These are phyloP conservation scores for Poliocrania exsul DNA, from an alignment of 2,797 vertebrate genomes.

Conservation along the genomic window DNA sequence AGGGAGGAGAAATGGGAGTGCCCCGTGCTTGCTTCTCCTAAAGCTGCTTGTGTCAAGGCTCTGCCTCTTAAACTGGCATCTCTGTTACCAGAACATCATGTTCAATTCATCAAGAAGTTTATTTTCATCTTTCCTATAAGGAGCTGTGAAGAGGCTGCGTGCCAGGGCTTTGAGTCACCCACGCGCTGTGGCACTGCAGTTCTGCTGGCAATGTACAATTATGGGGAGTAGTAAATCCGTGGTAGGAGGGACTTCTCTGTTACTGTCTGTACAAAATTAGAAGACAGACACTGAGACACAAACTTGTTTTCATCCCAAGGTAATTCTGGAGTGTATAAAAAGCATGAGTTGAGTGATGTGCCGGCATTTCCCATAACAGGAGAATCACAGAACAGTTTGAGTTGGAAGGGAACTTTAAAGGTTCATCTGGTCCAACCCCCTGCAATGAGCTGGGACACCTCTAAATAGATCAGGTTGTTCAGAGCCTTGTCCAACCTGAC, in stretches of 20 bases:
- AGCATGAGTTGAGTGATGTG: not conserved
- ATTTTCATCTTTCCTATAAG: slow-evolving; percentile 67
- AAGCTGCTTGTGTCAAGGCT: not conserved
- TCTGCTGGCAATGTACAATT: slow-evolving; percentile 39
- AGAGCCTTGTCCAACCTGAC: not conserved
- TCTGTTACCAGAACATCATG: slow-evolving; percentile 58
- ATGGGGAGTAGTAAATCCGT: slow-evolving; percentile 53
- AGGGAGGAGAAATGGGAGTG: not conserved
- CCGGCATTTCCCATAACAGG: not conserved
- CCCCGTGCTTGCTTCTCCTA: not conserved
- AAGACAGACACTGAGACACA: slow-evolving; percentile 26
- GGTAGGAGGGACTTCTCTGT: slow-evolving; percentile 23
- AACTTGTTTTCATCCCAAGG: not conserved
- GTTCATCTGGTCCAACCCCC: not conserved
- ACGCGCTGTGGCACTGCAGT: not conserved
- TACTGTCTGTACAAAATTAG: slow-evolving; percentile 34
- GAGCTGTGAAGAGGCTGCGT: slow-evolving; percentile 13
- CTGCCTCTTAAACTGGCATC: slow-evolving; percentile 28
- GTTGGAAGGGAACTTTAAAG: not conserved
- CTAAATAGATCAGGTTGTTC: not conserved
- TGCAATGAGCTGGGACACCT: not conserved
- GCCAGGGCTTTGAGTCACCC: slow-evolving; percentile 59
- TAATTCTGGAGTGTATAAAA: not conserved
- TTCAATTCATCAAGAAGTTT: slow-evolving; percentile 48
- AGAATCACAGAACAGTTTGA: not conserved